Conservation (phyloP, 2,888 invertebrate species). For the Ceratothoa steindachneri region DNA sequence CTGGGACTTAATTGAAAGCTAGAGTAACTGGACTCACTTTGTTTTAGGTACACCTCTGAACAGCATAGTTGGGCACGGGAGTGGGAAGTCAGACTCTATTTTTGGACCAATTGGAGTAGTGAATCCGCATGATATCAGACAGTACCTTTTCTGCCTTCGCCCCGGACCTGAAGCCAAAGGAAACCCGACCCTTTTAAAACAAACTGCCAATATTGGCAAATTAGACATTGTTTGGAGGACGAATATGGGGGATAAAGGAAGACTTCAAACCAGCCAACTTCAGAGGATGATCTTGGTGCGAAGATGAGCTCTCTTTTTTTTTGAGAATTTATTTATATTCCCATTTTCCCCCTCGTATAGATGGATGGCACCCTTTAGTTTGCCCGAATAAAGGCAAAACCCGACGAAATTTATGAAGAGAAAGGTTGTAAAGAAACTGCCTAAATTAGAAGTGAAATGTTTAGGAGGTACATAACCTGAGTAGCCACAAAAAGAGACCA, state of each 20-base stretch:
- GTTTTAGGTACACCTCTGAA: constrained; percentile 72
- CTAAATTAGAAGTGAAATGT: too few relatives aligned
- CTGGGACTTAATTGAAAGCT: too few relatives aligned
- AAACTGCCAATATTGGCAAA: constrained; percentile 87
- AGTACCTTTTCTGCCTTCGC: constrained; percentile 87
- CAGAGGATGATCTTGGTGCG: constrained; percentile 69
- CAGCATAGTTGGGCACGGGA: constrained; percentile 50
- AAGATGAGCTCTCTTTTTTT: too few relatives aligned
- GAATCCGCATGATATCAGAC: constrained; percentile 84
- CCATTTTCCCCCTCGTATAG: too few relatives aligned
- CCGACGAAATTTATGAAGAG: too few relatives aligned
- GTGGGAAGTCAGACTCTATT: constrained; percentile 47
- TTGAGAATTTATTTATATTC: too few relatives aligned
- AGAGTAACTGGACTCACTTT: too few relatives aligned
- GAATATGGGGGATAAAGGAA: constrained; percentile 91
- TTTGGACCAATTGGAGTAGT: constrained; percentile 59
- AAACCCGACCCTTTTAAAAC: constrained; percentile 72
- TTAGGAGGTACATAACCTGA: too few relatives aligned
- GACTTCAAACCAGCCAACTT: constrained; percentile 90
- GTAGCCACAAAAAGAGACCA: too few relatives aligned
- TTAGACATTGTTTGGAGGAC: constrained; percentile 97
- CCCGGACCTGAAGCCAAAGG: constrained; percentile 71
- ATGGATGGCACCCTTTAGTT: too few relatives aligned
- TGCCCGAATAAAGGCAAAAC: too few relatives aligned
- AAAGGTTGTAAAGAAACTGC: too few relatives aligned